Evolutionary conservation across 2,888 invertebrate genomes (phyloP).

Genomic region (Myopa testacea): DNA sequence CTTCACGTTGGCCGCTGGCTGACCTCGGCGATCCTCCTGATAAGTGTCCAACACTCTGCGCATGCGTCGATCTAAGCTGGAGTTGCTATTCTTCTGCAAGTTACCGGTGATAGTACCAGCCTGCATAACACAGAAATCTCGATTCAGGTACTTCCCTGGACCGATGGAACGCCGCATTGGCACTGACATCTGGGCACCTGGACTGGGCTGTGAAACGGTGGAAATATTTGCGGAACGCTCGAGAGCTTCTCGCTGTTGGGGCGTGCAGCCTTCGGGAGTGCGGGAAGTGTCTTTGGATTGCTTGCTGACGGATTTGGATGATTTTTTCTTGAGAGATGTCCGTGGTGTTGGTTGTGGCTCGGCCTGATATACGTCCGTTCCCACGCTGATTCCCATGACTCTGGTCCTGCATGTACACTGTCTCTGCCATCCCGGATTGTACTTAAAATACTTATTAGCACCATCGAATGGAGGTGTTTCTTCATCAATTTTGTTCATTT

Average conservation of each 20-base stretch:
- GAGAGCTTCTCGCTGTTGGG: slow-evolving; percentile 22
- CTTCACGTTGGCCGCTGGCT: slow-evolving; percentile 29
- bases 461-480: too few species aligned
- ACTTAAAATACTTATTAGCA: too few species aligned
- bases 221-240: slow-evolving; percentile 45
- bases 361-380: too few species aligned
- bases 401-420: too few species aligned
- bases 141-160: slow-evolving; percentile 25
- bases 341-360: too few species aligned
- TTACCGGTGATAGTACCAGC: slow-evolving; percentile 10
- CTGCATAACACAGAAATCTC: slow-evolving; percentile 41
- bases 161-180: neutral
- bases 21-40: slow-evolving; percentile 44
- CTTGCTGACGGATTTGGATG: too few species aligned
- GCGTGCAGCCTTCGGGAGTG: slow-evolving; percentile 18
- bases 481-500: too few species aligned
- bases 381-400: too few species aligned
- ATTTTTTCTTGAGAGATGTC: too few species aligned
- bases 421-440: too few species aligned
- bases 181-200: slow-evolving; percentile 18
- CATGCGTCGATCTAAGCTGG: slow-evolving; percentile 47
- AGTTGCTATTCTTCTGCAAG: slow-evolving; percentile 34
- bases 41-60: slow-evolving; percentile 48
- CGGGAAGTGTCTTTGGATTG: slow-evolving; percentile 27
- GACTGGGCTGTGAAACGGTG: slow-evolving; percentile 47